Evolutionary conservation across 1,140 invertebrate genomes (phyloP).

Genomic region (Drosophila suzukii): DNA sequence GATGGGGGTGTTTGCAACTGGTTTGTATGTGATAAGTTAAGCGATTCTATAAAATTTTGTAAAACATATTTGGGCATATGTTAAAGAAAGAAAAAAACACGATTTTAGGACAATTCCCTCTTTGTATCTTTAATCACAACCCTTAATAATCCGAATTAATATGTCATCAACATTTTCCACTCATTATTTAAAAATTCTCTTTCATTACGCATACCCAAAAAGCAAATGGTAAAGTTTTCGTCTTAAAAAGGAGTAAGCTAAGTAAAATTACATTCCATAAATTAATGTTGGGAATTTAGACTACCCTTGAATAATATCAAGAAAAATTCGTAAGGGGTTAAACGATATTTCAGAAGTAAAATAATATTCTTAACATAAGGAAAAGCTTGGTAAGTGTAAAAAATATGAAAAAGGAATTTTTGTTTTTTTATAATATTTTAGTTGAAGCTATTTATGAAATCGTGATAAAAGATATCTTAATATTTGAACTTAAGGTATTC

Average conservation of each 20-base stretch:
- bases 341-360: too few relatives aligned
- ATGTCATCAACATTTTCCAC: slow-evolving; percentile 21
- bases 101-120: too few relatives aligned
- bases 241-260: slow-evolving; percentile 13
- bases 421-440: too few relatives aligned
- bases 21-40: slow-evolving; percentile 12
- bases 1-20: slow-evolving; percentile 38
- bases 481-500: too few relatives aligned
- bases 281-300: not conserved
- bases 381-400: not conserved
- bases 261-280: not conserved
- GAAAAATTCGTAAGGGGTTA: not conserved
- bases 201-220: slow-evolving; percentile 23
- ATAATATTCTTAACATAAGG: not conserved
- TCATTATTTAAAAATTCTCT: slow-evolving; percentile 19
- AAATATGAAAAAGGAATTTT: not conserved
- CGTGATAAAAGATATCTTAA: too few relatives aligned
- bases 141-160: slow-evolving; percentile 4
- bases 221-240: slow-evolving; percentile 41
- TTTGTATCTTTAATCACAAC: not conserved
- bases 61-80: not conserved
- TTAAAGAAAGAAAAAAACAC: not conserved
- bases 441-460: too few relatives aligned
- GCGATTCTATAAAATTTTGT: not conserved
- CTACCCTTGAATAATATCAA: not conserved